phyloP scores from a whole-genome alignment of 2,797 vertebrate genomes.

The Poecilia gillii region DNA sequence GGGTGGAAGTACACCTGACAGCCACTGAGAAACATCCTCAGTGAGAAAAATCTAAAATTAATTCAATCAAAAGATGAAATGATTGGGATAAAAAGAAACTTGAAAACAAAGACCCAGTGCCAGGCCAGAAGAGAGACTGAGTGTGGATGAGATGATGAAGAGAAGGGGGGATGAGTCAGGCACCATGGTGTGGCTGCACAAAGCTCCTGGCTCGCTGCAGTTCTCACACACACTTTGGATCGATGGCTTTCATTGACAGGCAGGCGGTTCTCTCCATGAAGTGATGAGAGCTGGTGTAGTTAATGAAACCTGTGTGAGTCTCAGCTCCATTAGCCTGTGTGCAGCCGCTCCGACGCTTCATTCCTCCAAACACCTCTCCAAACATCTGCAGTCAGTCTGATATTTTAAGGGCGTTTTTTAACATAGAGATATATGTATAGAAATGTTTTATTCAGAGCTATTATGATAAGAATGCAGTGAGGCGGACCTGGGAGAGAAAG shows the following conservation, averaged over 20 bases:
- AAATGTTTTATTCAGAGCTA: constrained; percentile 88
- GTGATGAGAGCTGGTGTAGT: neutral
- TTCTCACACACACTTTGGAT: neutral
- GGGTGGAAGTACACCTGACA: constrained; percentile 61
- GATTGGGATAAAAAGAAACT: constrained; percentile 56
- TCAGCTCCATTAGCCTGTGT: neutral
- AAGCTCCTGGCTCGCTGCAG: constrained; percentile 20
- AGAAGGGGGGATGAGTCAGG: constrained; percentile 45
- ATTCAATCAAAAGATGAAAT: constrained; percentile 70
- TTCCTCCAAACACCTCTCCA: constrained; percentile 55
- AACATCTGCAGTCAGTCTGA: constrained; percentile 80
- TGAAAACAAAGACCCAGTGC: constrained; percentile 82
- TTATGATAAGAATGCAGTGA: constrained; percentile 85
- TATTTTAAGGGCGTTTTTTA: constrained; percentile 82
- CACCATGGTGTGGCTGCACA: constrained; percentile 48
- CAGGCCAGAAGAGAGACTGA: constrained; percentile 88
- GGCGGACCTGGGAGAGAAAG: constrained; percentile 72
- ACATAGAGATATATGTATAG: constrained; percentile 87
- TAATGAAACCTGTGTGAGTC: neutral
- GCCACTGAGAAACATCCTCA: constrained; percentile 53
- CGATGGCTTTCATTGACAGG: neutral
- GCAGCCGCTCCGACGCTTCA: constrained; percentile 15
- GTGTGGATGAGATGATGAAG: constrained; percentile 75
- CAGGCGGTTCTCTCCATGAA: neutral
- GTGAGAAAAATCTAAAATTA: constrained; percentile 53